Evolutionary conservation across 2,113 vertebrate genomes (phyloP), one percentile per base, ranked within the genome.

Genomic region (Burhinus oedicnemus): DNA sequence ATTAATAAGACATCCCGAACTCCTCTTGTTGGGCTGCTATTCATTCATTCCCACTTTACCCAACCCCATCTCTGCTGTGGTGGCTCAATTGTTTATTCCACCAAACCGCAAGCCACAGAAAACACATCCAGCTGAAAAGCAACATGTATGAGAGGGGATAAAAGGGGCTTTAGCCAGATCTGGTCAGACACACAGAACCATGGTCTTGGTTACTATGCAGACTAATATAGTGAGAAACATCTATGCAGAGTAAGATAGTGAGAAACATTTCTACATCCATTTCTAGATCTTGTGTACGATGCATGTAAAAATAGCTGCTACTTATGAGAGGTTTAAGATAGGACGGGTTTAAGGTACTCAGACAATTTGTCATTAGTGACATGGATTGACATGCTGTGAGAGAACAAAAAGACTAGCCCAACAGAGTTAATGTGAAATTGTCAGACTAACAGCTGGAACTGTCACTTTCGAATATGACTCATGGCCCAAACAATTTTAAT

Each of bases 401-500:
- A 89, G 77, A 84, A 70, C 36, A 92, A 75, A 95, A 93, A 87
- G 44, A 72, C 30, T 47, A 91, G 34, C 18, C 54, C 57, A 38
- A 69, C 27, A 72, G 47, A 75, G 54, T 42, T 90, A 81, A 87
- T 60, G 60, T 51, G 17, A 68, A 91, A 44, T 42, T 88, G 54
- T 61, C 66, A 88, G 57, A 78, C 34, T 75, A 84, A 71, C 47
- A 69, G 52, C 81, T 95, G 66, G 85, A 89, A 87, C 32, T 75
- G 69, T 68, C 91, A 58, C 49, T 94, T 95, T 79, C 5, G 27
- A 66, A 72, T 29, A 75, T 90, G 87, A 97, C 36, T 97, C 82
- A 95, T 76, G 78, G 87, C 34, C 61, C 58, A 94, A 90, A 71
- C 16, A 76, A 29, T 91, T 95, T 93, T 82, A 93, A 79, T 96